Evolutionary conservation across 2,113 vertebrate species (phyloP).

Genomic region (Pterophyllum scalare): DNA sequence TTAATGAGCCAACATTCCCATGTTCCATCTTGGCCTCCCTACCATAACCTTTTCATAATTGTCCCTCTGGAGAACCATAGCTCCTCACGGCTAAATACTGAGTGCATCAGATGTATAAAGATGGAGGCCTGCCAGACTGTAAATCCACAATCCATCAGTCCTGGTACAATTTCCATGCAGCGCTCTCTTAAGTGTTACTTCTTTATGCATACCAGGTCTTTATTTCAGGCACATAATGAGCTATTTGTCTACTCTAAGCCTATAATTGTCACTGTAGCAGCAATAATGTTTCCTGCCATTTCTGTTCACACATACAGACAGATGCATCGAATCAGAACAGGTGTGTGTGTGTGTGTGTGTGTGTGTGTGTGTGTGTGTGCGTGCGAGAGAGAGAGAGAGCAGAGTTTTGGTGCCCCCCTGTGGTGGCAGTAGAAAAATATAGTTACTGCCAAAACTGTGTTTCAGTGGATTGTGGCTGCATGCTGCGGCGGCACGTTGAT

Average conservation of each 20-base stretch:
- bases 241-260: background rate
- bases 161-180: background rate
- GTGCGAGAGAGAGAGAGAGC: slow-evolving; percentile 9
- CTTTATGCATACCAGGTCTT: background rate
- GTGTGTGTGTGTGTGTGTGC: background rate
- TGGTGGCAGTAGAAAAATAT: slow-evolving; percentile 60
- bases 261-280: background rate
- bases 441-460: background rate
- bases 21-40: background rate
- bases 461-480: background rate
- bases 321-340: background rate
- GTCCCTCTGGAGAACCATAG: background rate
- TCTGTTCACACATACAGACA: background rate
- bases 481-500: background rate
- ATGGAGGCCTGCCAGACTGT: background rate
- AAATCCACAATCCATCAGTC: background rate
- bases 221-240: background rate
- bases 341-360: slow-evolving; percentile 1
- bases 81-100: background rate
- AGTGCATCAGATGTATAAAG: background rate
- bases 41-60: slow-evolving; percentile 21
- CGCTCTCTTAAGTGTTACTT: background rate
- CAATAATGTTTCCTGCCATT: slow-evolving; percentile 3
- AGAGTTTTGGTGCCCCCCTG: slow-evolving; percentile 78
- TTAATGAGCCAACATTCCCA: slow-evolving; percentile 27